Evolutionary conservation across 2,797 vertebrate species (phyloP), one percentile per base, ranked within the genome.

Genomic region (Amphiprion clarkii): DNA sequence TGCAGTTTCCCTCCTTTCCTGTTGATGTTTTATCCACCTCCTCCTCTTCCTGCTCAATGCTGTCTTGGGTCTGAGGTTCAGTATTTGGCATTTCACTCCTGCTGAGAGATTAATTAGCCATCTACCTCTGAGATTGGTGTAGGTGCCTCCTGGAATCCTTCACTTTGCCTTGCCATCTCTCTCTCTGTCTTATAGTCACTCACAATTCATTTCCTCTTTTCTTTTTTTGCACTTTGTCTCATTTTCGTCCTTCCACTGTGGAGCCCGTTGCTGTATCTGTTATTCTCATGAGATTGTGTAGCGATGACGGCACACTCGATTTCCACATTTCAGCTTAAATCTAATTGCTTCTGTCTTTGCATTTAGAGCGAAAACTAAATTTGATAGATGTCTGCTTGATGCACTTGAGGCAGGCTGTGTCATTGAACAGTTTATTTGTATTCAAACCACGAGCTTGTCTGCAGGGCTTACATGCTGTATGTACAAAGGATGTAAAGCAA

Each of bases 71-170:
- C 74, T 78, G 71, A 65, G 71, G 56, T 58, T 71, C 21, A 17
- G 55, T 78, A 64, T 88, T 86, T 85, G 86, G 84, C 69, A 49
- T 87, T 77, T 88, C 14, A 11, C 74, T 83, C 82, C 74, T 53
- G 57, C 86, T 69, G 79, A 70, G 88, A 89, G 84, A 90, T 89
- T 90, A 93, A 93, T 94, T 92, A 90, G 78, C 69, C 70, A 57
- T 82, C 76, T 86, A 87, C 86, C 79, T 83, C 66, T 74, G 81
- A 88, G 75, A 88, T 61, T 67, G 59, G 71, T 71, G 64, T 48
- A 42, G 69, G 82, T 74, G 78, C 76, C 81, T 83, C 65, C 4
- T 77, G 82, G 53, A 80, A 76, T 82, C 82, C 62, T 73, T 91
- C 81, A 81, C 53, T 83, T 79, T 75, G 61, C 59, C 67, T 56